These are phyloP conservation scores for Microplitis manilae DNA, from an alignment of 2,888 invertebrate genomes.

Conservation along the genomic window DNA sequence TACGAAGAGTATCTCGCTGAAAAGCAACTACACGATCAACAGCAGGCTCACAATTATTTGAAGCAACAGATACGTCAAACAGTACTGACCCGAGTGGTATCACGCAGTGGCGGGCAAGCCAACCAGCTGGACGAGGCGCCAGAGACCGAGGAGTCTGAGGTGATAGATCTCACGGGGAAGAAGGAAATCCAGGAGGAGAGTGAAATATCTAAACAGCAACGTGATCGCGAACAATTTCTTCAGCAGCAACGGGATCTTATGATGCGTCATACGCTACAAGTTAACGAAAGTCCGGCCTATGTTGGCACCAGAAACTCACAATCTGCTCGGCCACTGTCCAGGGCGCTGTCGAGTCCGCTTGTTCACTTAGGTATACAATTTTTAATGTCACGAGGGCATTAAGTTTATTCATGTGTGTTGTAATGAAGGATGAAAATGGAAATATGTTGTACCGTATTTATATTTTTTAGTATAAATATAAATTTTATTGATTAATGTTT, in stretches of 20 bases:
- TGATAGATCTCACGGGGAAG: conserved; percentile 85
- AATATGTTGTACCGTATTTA: neutral
- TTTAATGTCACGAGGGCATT: neutral
- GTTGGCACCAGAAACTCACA: conserved; percentile 65
- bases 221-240: conserved; percentile 76
- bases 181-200: conserved; percentile 71
- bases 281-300: conserved; percentile 72
- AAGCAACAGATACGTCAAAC: conserved; percentile 91
- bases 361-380: conserved; percentile 77
- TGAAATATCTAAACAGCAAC: conserved; percentile 75
- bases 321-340: conserved; percentile 79
- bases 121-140: conserved; percentile 78
- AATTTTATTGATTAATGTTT: conserved; percentile 4
- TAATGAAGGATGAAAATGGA: neutral
- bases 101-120: conserved; percentile 75
- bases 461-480: neutral
- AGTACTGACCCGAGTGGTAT: conserved; percentile 81
- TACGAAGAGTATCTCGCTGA: conserved; percentile 74
- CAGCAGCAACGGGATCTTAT: conserved; percentile 79
- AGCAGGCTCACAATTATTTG: conserved; percentile 76
- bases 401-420: too few species aligned
- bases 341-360: conserved; percentile 89
- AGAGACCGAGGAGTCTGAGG: conserved; percentile 73
- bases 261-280: conserved; percentile 76
- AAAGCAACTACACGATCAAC: conserved; percentile 74